Evolutionary conservation across 1,140 invertebrate species (phyloP), one percentile per base, ranked within the genome.

Genomic region (Conus ventricosus): DNA sequence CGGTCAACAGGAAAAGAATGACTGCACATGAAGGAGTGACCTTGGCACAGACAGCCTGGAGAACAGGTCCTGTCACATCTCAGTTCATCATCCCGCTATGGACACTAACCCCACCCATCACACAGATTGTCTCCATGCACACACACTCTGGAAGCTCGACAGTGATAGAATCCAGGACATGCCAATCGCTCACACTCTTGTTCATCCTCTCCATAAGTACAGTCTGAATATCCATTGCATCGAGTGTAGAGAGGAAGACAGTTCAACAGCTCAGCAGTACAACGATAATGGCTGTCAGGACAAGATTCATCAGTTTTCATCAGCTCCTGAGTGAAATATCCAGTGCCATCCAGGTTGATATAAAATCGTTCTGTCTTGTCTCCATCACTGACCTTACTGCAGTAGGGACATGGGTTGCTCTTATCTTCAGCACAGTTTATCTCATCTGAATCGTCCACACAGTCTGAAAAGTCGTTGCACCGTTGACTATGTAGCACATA

Each of bases 101-200:
- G 82, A 63, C 82, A 84, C 55, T 84, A 55, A 82, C 60, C 39
- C 13, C 60, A 23, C 27, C 87, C 87, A 81, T 90, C 89, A 81
- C 89, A 90, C 1, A 90, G 5, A 83, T 80, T 51, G 23, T 55
- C 23, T 20, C 39, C 39, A 51, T 87, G 85, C 54, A 87, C 71
- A 57, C 85, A 87, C 71, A 80, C 10, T 39, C 39, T 39, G 17
- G 82, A 84, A n/a, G 54, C 82, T 10, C 82, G 55, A 25, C 82
- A 84, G 20, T 51, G 82, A 23, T 63, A 63, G 57, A 81, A 84
- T 10, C 54, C 82, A 13, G 51, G 51, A 81, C 80, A 81, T 10
- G 80, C 20, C 27, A 51, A 4, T 13, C 15, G n/a, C 7, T 81
- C 80, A 54, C 80, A 81, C 6, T 54, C 17, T 23, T 23, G 7